Percentiles rank a stretch among this genome's conserved stretches.
Evolutionary conservation across 1,140 invertebrate genomes (phyloP).

Genomic region (Hylyphantes graminicola): DNA sequence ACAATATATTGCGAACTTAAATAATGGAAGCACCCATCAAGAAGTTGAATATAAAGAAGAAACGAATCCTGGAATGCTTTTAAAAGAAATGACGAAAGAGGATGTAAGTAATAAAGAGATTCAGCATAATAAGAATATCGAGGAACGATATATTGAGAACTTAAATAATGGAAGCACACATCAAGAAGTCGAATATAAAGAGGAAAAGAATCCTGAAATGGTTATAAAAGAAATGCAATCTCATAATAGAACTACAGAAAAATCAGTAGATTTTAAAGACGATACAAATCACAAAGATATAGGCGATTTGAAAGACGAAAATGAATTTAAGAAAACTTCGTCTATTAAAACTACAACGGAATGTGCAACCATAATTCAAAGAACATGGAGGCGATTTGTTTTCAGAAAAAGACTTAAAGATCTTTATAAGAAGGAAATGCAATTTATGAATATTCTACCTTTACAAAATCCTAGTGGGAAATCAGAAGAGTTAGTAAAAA

Average conservation of each 20-base stretch:
- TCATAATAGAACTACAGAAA: background rate
- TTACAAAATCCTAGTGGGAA: background rate
- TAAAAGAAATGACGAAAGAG: slow-evolving; percentile 27
- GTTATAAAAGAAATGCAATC: slow-evolving; percentile 9
- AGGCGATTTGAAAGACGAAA: no score
- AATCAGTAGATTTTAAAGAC: no score
- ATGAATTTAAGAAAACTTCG: no score
- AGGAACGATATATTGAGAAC: background rate
- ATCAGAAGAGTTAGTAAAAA: background rate
- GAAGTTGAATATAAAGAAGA: background rate
- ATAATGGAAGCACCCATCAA: background rate
- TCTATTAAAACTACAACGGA: background rate
- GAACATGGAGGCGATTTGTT: slow-evolving; percentile 16
- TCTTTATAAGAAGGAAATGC: background rate
- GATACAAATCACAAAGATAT: no score
- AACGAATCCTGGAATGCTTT: background rate
- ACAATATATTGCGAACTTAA: background rate
- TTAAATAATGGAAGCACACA: background rate
- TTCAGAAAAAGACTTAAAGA: slow-evolving; percentile 1
- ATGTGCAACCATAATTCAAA: slow-evolving; percentile 18
- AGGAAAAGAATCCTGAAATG: background rate
- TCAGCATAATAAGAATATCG: background rate
- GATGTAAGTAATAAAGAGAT: background rate
- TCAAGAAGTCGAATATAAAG: background rate
- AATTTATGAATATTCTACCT: background rate